Evolutionary conservation across 2,113 vertebrate genomes (phyloP).

Genomic region (Elachura formosa): DNA sequence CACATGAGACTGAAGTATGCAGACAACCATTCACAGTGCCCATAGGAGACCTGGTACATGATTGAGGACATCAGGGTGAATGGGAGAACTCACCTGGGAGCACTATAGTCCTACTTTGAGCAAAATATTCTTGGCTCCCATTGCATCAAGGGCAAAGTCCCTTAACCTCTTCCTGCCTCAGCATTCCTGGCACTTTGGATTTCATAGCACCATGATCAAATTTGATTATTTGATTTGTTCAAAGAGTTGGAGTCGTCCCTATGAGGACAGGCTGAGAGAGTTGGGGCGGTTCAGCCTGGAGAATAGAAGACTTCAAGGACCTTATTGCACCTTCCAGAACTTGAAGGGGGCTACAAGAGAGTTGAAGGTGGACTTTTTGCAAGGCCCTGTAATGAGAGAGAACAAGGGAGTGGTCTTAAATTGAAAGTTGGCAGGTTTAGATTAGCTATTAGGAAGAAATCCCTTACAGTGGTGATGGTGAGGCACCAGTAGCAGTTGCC

Average conservation of each 20-base stretch:
- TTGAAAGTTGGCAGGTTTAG: background rate
- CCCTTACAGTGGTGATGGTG: background rate
- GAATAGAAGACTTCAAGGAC: background rate
- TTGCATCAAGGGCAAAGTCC: rapidly evolving
- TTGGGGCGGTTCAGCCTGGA: background rate
- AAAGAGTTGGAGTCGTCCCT: background rate
- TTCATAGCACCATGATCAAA: background rate
- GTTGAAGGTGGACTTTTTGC: background rate
- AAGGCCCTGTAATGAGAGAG: background rate
- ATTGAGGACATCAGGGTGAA: background rate
- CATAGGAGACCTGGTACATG: background rate
- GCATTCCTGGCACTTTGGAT: background rate
- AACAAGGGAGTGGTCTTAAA: background rate
- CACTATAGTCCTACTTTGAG: background rate
- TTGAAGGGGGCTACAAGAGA: background rate
- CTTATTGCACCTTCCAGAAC: background rate
- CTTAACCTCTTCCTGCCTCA: background rate
- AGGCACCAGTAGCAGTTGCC: background rate
- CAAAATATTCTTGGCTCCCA: background rate
- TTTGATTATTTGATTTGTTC: background rate
- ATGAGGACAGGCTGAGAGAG: background rate
- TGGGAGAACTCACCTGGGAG: background rate
- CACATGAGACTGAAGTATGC: background rate
- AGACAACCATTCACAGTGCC: background rate
- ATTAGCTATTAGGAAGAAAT: background rate